These are phyloP conservation scores for Heliconius melpomene DNA, from an alignment of 1,140 invertebrate species.

Conservation along the genomic window DNA sequence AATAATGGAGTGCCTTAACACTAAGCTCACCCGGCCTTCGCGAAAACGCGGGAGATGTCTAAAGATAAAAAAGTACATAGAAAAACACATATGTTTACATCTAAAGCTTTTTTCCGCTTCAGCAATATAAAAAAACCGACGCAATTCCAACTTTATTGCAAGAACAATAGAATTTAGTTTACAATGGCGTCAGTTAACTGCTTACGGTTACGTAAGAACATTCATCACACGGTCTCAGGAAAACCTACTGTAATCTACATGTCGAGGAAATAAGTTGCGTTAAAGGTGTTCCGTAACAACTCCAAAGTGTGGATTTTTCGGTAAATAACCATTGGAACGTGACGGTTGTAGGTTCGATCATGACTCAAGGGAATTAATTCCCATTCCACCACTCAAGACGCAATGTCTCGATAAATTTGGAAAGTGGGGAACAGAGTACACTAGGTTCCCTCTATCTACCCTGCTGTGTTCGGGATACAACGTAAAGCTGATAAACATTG, in stretches of 20 bases:
- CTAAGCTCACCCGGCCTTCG: neutral
- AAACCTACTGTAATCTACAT: conserved; percentile 39
- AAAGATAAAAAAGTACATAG: neutral
- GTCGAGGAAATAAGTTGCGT: conserved; percentile 34
- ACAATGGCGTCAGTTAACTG: conserved; percentile 15
- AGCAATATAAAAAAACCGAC: neutral
- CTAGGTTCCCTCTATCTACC: no score
- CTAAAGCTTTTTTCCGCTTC: neutral
- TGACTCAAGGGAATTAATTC: no score
- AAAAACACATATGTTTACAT: conserved; percentile 8
- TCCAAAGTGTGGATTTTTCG: conserved; percentile 17
- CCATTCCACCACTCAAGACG: no score
- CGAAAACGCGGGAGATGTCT: neutral
- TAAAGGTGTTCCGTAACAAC: conserved; percentile 29
- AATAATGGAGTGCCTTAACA: neutral
- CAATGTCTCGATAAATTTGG: no score
- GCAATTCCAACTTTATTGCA: neutral
- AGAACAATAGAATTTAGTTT: neutral
- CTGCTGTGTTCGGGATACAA: no score
- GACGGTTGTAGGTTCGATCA: neutral
- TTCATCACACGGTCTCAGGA: conserved; percentile 36
- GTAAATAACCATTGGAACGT: conserved; percentile 3
- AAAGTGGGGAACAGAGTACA: no score
- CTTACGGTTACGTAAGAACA: conserved; percentile 28
- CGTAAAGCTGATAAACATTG: no score